Base-by-base conservation (phyloP, 2,797 vertebrate genomes). In the Carduelis carduelis region DNA sequence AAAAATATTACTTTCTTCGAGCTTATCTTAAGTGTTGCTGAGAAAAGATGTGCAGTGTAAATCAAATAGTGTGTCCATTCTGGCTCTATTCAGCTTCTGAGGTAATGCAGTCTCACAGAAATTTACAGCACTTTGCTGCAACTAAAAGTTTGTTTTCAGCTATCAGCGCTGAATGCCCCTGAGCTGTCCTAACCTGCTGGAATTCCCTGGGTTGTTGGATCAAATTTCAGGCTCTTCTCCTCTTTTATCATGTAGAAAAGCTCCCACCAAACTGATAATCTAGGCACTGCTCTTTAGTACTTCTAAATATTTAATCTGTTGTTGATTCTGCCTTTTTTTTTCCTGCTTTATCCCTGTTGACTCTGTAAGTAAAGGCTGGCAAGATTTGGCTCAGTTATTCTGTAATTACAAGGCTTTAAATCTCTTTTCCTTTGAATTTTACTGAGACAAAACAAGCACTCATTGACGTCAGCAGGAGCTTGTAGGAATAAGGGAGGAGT, bases 391-490 rank as follows among this genome's bases (percentile, higher is more conserved):
- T 91, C 53, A 14, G 57, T 69, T 89, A 57, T 61, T 93, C 47
- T 85, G 63, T 65, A 92, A 95, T 96, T 94, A 81, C 53, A 41
- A 76, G 50, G 59, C 69, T 76, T 88, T 91, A 83, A 87, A 77
- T 93, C 79, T 92, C 55, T 90, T n/a, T 89, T 91, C 41, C 90
- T 91, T 59, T 69, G 79, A 76, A 16, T 95, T 90, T 94, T 91
- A 72, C 66, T 12, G 65, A 88, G 63, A 82, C 82, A 92, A 95
- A 95, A 93, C 85, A 95, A 94, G 85, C 47, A 32, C 76, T 75
- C 84, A 63, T 52, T 96, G 92, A 92, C 57, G 70, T 97, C 88
- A 96, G 88, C 90, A 89, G 83, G 70, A 89, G 83, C 86, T 89
- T 69, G 41, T 21, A 87, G 88, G 90, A 92, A 39, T 55, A 76